These are phyloP conservation scores for Tiliqua scincoides DNA, from an alignment of 2,113 vertebrate species.

Conservation along the genomic window DNA sequence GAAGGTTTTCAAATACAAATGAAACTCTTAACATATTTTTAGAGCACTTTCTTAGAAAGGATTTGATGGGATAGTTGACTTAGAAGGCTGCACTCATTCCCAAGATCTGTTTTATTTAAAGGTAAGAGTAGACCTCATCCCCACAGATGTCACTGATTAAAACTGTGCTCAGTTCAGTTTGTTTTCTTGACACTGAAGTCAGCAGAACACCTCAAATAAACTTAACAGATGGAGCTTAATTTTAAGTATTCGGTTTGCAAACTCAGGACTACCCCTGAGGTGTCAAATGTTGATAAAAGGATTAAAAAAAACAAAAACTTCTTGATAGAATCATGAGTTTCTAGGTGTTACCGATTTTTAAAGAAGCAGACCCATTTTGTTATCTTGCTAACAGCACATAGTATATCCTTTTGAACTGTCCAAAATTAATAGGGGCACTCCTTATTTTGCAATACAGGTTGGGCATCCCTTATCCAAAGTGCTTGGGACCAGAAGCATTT, in stretches of 20 bases:
- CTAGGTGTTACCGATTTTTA: not conserved
- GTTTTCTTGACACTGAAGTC: not conserved
- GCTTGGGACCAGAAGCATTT: no score
- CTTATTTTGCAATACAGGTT: not conserved
- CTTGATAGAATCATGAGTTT: not conserved
- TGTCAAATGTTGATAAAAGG: constrained; percentile 7
- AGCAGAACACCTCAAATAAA: not conserved
- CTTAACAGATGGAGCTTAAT: constrained; percentile 12
- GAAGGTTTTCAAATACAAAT: no score
- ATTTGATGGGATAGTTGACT: no score
- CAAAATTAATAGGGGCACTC: not conserved
- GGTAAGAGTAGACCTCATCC: not conserved
- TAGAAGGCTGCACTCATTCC: no score
- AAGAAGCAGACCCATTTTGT: not conserved
- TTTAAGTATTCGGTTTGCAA: constrained; percentile 1
- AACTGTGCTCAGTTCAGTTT: not conserved
- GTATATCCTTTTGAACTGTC: not conserved
- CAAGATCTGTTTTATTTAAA: no score
- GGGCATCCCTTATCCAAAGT: no score
- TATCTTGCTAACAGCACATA: not conserved
- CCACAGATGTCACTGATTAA: not conserved
- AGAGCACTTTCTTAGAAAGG: no score
- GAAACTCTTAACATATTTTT: no score
- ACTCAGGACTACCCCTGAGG: constrained; percentile 14
- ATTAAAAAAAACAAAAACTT: constrained; percentile 16